Evolutionary conservation across 2,113 vertebrate genomes (phyloP).

Genomic region (Miniopterus natalensis): DNA sequence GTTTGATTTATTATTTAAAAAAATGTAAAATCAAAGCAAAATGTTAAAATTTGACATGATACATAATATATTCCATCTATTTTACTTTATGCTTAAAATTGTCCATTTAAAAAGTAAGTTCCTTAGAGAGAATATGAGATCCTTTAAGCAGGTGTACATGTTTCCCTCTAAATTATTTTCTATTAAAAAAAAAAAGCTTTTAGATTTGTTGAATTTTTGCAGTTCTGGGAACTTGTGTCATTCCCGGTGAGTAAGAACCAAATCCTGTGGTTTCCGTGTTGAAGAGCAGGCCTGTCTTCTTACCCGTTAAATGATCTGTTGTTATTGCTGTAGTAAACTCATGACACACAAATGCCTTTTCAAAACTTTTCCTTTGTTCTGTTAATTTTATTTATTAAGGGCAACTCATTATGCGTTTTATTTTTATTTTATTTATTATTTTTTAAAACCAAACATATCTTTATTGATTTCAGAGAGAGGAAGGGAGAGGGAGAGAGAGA

Average conservation of each 20-base stretch:
- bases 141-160: not conserved
- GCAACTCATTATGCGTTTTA: not conserved
- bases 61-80: not conserved
- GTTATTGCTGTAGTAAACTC: not conserved
- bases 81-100: not conserved
- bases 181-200: not conserved
- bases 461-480: no score
- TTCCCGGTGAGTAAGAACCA: not conserved
- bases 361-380: not conserved
- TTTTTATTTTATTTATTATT: constrained; percentile 1
- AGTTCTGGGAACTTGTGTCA: not conserved
- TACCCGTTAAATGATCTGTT: not conserved
- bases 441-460: no score
- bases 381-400: constrained; percentile 41
- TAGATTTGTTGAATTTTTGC: not conserved
- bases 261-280: not conserved
- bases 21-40: not conserved
- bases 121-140: not conserved
- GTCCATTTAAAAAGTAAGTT: not conserved
- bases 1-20: not conserved
- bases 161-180: constrained; percentile 48
- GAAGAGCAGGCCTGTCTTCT: not conserved
- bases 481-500: no score
- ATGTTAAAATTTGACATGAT: not conserved
- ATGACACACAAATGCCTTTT: not conserved